These are phyloP conservation scores for Entomobrya multifasciata DNA, from an alignment of 2,888 invertebrate species.

Conservation along the genomic window DNA sequence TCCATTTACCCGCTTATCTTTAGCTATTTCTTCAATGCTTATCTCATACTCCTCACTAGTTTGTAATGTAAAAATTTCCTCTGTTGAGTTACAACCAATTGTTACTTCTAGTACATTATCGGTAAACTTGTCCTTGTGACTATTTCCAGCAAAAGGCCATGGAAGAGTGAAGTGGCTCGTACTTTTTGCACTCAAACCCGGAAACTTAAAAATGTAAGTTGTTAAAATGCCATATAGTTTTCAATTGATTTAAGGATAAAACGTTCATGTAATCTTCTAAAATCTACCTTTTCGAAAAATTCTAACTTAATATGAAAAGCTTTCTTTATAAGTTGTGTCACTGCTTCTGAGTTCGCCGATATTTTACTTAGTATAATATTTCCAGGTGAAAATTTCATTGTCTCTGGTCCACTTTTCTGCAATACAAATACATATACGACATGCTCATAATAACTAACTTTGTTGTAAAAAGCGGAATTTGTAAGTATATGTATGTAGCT, in stretches of 20 bases:
- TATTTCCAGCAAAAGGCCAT: slow-evolving; percentile 16
- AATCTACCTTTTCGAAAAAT: slow-evolving; percentile 19
- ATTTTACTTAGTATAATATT: slow-evolving; percentile 34
- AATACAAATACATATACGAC: not conserved
- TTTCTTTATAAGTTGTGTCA: slow-evolving; percentile 30
- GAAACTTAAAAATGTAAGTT: too few relatives aligned
- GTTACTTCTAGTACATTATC: slow-evolving; percentile 15
- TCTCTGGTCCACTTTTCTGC: slow-evolving; percentile 24
- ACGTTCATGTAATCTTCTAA: too few relatives aligned
- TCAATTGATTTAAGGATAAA: too few relatives aligned
- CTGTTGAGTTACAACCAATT: not conserved
- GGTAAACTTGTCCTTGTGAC: not conserved
- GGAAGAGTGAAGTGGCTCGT: not conserved
- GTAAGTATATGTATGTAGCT: too few relatives aligned
- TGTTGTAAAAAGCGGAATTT: too few relatives aligned
- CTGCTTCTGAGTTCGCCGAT: slow-evolving; percentile 44
- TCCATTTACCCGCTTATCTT: not conserved
- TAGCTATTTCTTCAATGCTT: slow-evolving; percentile 13
- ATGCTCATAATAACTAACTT: too few relatives aligned
- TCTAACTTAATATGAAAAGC: slow-evolving; percentile 28
- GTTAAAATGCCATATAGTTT: too few relatives aligned
- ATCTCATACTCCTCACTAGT: slow-evolving; percentile 60
- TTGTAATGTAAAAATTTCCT: slow-evolving; percentile 17
- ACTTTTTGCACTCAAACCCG: not conserved
- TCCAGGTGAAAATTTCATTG: slow-evolving; percentile 47